These are phyloP conservation scores for Aramus guarauna DNA, from an alignment of 2,113 vertebrate genomes.

Conservation along the genomic window DNA sequence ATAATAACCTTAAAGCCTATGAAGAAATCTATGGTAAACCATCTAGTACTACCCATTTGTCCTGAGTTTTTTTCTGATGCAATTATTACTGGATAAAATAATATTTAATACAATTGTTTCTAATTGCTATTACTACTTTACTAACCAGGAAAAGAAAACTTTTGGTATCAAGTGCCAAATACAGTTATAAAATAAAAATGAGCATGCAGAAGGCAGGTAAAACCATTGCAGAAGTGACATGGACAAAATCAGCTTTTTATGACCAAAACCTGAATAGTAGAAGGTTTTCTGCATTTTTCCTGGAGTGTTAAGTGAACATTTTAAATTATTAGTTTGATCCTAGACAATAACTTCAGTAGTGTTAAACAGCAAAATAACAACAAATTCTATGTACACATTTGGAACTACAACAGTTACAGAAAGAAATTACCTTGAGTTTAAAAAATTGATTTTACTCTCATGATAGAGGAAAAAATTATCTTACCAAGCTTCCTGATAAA, in stretches of 20 bases:
- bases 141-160: background rate
- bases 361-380: background rate
- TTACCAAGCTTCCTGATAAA: background rate
- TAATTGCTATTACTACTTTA: background rate
- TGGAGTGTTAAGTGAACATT: background rate
- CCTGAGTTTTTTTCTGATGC: background rate
- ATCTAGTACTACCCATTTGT: background rate
- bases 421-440: background rate
- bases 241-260: background rate
- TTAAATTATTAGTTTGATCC: background rate
- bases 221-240: background rate
- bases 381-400: background rate
- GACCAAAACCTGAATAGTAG: background rate
- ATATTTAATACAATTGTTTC: background rate
- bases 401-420: background rate
- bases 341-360: background rate
- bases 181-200: background rate
- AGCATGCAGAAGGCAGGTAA: background rate
- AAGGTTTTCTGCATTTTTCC: background rate
- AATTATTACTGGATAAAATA: background rate
- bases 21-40: background rate
- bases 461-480: background rate
- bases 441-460: background rate
- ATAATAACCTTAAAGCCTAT: background rate
- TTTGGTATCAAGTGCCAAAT: background rate